Base-by-base conservation (phyloP, 2,797 vertebrate genomes). In the Halcyon smyrnensis region DNA sequence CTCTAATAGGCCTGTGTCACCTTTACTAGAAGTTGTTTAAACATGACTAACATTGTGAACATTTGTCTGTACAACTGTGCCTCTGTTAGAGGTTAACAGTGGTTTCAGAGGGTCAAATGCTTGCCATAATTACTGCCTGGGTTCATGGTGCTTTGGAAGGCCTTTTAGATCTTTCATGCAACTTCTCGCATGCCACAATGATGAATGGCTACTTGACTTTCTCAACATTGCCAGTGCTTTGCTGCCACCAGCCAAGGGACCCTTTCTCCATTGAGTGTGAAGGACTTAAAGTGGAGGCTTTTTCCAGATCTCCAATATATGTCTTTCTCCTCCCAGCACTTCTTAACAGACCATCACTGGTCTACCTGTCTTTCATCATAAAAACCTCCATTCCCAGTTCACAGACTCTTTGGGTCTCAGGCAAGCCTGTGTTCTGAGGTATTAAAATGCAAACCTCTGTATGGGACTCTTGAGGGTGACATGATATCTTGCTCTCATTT, bases 11-110 rank as follows among this genome's bases (percentile, higher is more conserved):
- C 51, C 71, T 50, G 51, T 95, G 87, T 91, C 94, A 86, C 97
- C 93, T 89, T 96, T 92, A 92, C 71, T 93, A 93, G 95, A 93
- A 94, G 78, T 65, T 92, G 85, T 91, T 94, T 95, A 94, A 95
- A 93, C 46, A 85, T 65, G 85, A 95, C 59, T 82, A 95, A 93
- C 90, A 78, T 80, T 78, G 79, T 46, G 77, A 95, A 82, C 50
- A 24, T 70, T 95, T 92, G 78, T 45, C 62, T 90, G 65, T 80
- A 88, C 92, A 96, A 95, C 65, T 79, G 45, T 65, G 73, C 46
- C 70, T 97, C 93, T 96, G 74, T 95, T 93, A 89, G 80, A 95
- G 30, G 48, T 83, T 93, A 89, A 64, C 36, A 90, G 56, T 89
- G 53, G 77, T 68, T 94, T 86, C 84, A 81, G 93, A 51, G 83